Conservation (phyloP, 2,113 vertebrate genomes). For the Muntiacus reevesi region DNA sequence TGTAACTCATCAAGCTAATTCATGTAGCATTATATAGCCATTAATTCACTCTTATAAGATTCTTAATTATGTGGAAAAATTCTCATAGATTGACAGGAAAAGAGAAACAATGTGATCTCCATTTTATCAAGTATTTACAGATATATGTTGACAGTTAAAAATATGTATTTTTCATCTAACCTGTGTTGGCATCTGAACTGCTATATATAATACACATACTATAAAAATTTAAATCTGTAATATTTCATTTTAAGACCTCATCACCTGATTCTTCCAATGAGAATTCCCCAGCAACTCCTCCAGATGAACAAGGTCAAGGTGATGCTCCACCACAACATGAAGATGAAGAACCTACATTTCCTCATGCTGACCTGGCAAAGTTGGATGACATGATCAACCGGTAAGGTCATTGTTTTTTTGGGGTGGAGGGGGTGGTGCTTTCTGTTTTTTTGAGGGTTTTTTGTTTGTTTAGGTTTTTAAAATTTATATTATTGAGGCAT, state of each 20-base stretch:
- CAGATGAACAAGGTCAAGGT: conserved; percentile 91
- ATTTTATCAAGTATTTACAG: not conserved
- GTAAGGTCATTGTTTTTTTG: conserved; percentile 67
- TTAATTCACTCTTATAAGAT: not conserved
- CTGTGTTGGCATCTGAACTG: not conserved
- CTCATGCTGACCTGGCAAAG: conserved; percentile 96
- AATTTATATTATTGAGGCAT: not conserved
- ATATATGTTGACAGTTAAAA: not conserved
- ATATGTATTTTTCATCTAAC: not conserved
- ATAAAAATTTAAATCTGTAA: not conserved
- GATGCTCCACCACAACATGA: conserved; percentile 91
- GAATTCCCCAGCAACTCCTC: conserved; percentile 93
- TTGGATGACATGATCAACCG: conserved; percentile 99
- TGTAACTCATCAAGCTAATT: not conserved
- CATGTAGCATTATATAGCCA: not conserved
- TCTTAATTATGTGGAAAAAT: not conserved
- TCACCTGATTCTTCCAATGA: conserved; percentile 96
- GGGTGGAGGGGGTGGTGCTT: not conserved
- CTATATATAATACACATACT: not conserved
- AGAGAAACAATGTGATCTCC: not conserved
- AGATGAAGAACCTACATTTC: conserved; percentile 97
- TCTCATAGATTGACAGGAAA: not conserved
- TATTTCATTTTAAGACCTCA: conserved; percentile 83
- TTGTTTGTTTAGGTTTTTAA: not conserved
- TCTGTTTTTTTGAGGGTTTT: not conserved